Conservation (phyloP, 1,140 invertebrate genomes). For the Elysia chlorotica region DNA sequence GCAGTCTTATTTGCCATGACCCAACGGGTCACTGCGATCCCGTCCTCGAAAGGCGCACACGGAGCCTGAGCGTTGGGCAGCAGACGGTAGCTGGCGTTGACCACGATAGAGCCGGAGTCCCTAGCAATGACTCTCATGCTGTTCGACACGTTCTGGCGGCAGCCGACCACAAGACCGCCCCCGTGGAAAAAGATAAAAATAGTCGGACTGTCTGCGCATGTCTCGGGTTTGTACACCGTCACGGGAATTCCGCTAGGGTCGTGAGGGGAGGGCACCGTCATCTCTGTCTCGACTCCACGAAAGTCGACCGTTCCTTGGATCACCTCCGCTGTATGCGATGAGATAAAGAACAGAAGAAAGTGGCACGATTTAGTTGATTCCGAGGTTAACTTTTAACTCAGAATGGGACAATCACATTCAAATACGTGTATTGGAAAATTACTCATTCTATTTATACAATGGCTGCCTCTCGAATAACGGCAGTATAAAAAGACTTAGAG, state of each 20-base stretch:
- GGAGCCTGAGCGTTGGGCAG: constrained; percentile 35
- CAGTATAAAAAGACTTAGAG: too few species aligned
- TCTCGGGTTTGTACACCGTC: constrained; percentile 24
- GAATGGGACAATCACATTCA: too few species aligned
- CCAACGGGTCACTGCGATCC: constrained; percentile 24
- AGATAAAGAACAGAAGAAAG: too few species aligned
- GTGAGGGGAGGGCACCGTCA: constrained; percentile 31
- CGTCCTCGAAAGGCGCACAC: constrained; percentile 33
- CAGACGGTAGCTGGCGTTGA: constrained; percentile 41
- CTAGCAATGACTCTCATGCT: constrained; percentile 21
- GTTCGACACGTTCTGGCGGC: constrained; percentile 17
- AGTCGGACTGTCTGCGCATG: not conserved
- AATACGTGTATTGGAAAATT: too few species aligned
- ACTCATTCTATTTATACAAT: too few species aligned
- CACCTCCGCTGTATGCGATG: too few species aligned
- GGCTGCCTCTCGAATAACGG: too few species aligned
- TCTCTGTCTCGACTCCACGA: constrained; percentile 34
- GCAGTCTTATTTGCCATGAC: constrained; percentile 31
- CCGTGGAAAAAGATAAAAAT: constrained; percentile 39
- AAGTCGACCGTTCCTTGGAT: constrained; percentile 39
- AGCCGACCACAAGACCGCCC: constrained; percentile 30
- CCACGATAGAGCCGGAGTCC: constrained; percentile 26
- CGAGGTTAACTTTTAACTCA: too few species aligned
- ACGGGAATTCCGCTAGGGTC: constrained; percentile 25
- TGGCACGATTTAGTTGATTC: too few species aligned